These are phyloP conservation scores for Porites australiensis DNA, from an alignment of 64 coral and sea anemone species.

Conservation along the genomic window DNA sequence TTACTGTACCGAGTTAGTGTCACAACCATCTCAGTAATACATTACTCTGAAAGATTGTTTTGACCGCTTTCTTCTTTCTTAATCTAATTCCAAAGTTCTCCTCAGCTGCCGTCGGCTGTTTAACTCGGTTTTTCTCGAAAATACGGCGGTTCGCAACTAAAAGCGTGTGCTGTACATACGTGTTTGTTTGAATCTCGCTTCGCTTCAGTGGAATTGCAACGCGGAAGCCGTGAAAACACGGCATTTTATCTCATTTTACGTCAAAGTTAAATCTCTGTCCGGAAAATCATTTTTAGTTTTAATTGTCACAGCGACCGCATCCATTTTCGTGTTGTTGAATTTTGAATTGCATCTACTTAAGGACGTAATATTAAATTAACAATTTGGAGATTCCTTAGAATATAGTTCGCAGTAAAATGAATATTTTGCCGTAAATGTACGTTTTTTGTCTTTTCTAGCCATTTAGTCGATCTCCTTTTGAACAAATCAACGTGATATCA, in stretches of 20 bases:
- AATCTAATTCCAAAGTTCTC: too few relatives aligned
- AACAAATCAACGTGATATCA: neutral
- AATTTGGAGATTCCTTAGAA: too few relatives aligned
- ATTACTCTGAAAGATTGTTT: neutral
- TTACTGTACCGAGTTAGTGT: neutral
- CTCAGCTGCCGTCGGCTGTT: slow-evolving; percentile 3
- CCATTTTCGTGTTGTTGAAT: neutral
- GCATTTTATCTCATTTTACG: neutral
- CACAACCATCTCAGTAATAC: neutral
- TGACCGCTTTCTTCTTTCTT: neutral
- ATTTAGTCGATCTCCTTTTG: neutral
- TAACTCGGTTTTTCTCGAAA: slow-evolving; percentile 5
- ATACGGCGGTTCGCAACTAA: neutral
- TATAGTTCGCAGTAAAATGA: too few relatives aligned
- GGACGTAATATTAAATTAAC: neutral
- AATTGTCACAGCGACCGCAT: neutral
- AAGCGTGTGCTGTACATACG: neutral
- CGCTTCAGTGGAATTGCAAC: neutral
- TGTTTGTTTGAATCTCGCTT: neutral
- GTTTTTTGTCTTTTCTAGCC: neutral
- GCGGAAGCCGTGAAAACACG: neutral
- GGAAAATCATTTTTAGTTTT: neutral
- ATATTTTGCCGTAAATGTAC: too few relatives aligned
- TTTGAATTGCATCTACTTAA: neutral
- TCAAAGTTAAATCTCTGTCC: neutral